phyloP scores from a whole-genome alignment of 2,113 vertebrate genomes.

The Lathamus discolor region DNA sequence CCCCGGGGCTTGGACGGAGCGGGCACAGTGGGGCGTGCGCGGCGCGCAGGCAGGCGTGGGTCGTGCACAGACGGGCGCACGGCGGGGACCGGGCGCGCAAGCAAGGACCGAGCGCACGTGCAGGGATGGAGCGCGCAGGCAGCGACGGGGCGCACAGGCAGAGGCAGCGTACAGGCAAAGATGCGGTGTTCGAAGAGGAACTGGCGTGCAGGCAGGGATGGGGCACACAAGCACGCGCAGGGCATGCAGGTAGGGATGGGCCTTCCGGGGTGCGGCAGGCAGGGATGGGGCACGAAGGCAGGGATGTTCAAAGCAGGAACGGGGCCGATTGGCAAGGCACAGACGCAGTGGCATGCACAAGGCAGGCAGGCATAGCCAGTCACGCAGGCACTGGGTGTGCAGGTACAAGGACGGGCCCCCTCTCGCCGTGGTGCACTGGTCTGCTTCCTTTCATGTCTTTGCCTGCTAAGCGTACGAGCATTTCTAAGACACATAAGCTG shows the following conservation, averaged over 20 bases:
- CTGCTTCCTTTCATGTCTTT: background rate
- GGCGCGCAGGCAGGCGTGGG: background rate
- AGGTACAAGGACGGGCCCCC: background rate
- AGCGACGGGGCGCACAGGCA: background rate
- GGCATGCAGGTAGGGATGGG: too few relatives aligned
- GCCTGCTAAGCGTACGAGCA: fast-evolving
- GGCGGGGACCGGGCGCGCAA: too few relatives aligned
- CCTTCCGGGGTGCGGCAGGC: background rate
- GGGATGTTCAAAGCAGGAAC: background rate
- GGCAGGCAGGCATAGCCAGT: background rate
- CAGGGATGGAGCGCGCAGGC: background rate
- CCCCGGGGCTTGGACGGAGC: background rate
- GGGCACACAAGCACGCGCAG: background rate
- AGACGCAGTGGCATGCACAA: background rate
- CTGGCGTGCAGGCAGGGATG: background rate
- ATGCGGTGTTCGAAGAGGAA: background rate
- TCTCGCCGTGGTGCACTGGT: fast-evolving
- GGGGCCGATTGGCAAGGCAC: fast-evolving
- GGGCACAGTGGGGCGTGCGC: background rate
- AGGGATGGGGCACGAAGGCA: too few relatives aligned
- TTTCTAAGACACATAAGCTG: background rate
- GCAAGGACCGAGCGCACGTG: too few relatives aligned
- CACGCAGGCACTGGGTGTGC: background rate
- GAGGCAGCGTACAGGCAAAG: too few relatives aligned
- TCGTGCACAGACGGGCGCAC: background rate